Evolutionary conservation across 2,797 vertebrate species (phyloP), one percentile per base, ranked within the genome.

Genomic region (Poeciliopsis gracilis): DNA sequence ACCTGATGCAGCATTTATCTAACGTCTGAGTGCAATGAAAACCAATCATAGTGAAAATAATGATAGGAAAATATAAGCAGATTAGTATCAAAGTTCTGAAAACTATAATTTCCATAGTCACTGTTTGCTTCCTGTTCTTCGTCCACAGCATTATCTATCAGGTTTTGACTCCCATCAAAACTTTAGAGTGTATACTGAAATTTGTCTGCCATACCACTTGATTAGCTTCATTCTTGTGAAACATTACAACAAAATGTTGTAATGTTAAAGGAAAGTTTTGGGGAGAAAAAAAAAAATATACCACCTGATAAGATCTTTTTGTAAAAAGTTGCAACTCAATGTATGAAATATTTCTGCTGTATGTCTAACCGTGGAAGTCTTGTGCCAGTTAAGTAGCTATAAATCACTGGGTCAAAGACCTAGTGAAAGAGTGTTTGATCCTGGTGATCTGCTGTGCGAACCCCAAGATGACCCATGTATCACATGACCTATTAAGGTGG

Each of bases 401-500:
- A 94, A 93, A 91, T 92, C 84, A 91, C 47, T 43, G 74, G 82
- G 83, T 87, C 77, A 85, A 81, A 81, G 77, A 86, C 86, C 78
- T 84, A 89, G 86, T 92, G 86, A 91, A 91, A 84, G 78, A 88
- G 84, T 47, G 92, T 94, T 94, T 94, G 94, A 94, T 93, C 93
- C 88, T 90, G 77, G 84, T 43, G 82, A 91, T 92, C 87, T 6
- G 77, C 91, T 91, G 89, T 82, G 85, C 10, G 80, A 87, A 88
- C 90, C 88, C 75, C 87, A 87, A 75, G 83, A 91, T 91, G 88
- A 90, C 88, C 90, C 82, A 84, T 79, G 76, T 92, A 93, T 94
- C 92, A 89, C 87, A 92, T 92, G 90, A 90, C 93, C 90, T 72
- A 89, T 94, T 93, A 95, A 94, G 82, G 82, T 75, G 82, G 80